Evolutionary conservation across 2,113 vertebrate species (phyloP).

Genomic region (Agelaius tricolor): DNA sequence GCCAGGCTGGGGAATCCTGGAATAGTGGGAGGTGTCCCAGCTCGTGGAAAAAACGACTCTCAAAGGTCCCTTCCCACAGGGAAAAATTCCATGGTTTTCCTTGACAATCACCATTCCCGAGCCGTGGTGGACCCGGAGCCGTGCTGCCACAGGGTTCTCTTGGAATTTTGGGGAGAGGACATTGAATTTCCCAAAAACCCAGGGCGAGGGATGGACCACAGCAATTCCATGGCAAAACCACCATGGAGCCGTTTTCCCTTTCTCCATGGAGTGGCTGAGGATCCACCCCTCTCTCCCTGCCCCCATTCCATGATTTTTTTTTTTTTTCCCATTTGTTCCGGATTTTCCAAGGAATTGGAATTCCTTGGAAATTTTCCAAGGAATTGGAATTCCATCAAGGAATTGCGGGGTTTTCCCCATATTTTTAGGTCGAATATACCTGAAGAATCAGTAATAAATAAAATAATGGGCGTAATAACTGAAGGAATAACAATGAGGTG

Average conservation of each 20-base stretch:
- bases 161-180: not conserved
- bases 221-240: fast-evolving
- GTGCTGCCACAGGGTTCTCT: not conserved
- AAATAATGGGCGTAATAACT: not conserved
- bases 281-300: not conserved
- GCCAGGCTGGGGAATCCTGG: fast-evolving
- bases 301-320: not conserved
- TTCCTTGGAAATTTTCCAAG: too few relatives aligned
- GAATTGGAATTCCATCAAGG: not conserved
- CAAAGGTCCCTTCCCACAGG: not conserved
- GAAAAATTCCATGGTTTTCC: not conserved
- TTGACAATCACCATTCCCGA: fast-evolving
- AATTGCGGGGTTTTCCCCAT: not conserved
- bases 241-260: fast-evolving
- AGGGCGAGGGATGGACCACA: fast-evolving
- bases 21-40: not conserved
- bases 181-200: not conserved
- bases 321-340: not conserved
- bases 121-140: not conserved
- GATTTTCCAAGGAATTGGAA: not conserved
- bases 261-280: not conserved
- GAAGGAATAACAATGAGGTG: not conserved
- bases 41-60: not conserved
- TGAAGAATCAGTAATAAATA: not conserved
- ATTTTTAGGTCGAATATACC: not conserved